These are phyloP conservation scores for Chanos chanos DNA, from an alignment of 2,797 vertebrate species.

Conservation along the genomic window DNA sequence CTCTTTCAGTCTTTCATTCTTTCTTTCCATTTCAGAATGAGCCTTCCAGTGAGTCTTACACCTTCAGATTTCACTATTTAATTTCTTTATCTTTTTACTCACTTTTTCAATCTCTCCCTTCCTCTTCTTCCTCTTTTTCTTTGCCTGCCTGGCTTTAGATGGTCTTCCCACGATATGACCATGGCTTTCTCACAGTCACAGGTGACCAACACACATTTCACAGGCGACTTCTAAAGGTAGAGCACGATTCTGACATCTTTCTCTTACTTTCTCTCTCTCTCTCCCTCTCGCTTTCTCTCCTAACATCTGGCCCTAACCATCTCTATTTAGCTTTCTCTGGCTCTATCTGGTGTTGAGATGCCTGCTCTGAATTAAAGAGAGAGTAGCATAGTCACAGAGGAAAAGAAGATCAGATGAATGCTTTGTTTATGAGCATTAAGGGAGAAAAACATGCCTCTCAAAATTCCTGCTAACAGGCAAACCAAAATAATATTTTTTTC, in stretches of 20 bases:
- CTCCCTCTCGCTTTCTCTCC: background rate
- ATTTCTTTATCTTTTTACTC: background rate
- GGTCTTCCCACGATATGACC: slow-evolving; percentile 82
- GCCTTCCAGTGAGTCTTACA: background rate
- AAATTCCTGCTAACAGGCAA: slow-evolving; percentile 51
- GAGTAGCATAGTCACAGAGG: slow-evolving; percentile 18
- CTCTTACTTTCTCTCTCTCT: slow-evolving; percentile 3
- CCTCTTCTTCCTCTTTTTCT: slow-evolving; percentile 19
- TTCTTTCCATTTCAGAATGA: slow-evolving; percentile 4
- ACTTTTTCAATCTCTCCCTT: slow-evolving; percentile 2
- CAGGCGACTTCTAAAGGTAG: slow-evolving; percentile 86
- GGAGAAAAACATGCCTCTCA: slow-evolving; percentile 28
- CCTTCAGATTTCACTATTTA: background rate
- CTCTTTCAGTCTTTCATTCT: background rate
- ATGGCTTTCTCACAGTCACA: slow-evolving; percentile 81
- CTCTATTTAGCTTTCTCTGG: slow-evolving; percentile 25
- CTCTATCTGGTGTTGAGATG: slow-evolving; percentile 30
- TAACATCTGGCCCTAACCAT: slow-evolving; percentile 16
- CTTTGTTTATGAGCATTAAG: slow-evolving; percentile 52
- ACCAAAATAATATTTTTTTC: slow-evolving; percentile 43
- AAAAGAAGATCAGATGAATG: slow-evolving; percentile 36
- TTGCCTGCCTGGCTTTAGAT: slow-evolving; percentile 65
- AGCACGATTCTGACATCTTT: slow-evolving; percentile 39
- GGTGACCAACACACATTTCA: slow-evolving; percentile 78
- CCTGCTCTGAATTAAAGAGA: slow-evolving; percentile 43